Evolutionary conservation across 2,113 vertebrate genomes (phyloP).

Genomic region (Athene cunicularia): DNA sequence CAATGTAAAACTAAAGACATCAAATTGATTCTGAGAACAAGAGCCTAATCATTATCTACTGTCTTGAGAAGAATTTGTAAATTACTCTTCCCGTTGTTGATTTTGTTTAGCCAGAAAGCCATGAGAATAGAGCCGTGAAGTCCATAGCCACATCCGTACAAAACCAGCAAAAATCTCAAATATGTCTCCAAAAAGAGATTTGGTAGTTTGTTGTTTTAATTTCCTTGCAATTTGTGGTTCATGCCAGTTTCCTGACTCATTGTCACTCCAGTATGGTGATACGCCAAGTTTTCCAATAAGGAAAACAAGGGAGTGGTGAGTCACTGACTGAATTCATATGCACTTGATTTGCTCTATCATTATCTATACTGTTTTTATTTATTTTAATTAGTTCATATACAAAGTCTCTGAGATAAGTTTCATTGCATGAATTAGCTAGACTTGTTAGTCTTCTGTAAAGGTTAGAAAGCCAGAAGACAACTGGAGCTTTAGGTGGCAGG

Average conservation of each 20-base stretch:
- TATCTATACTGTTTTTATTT: conserved; percentile 34
- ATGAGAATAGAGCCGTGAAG: neutral
- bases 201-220: neutral
- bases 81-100: neutral
- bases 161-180: neutral
- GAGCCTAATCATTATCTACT: neutral
- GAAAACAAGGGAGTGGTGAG: conserved; percentile 47
- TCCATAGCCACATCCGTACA: neutral
- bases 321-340: conserved; percentile 39
- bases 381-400: conserved; percentile 42
- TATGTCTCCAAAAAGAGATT: neutral
- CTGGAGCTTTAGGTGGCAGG: neutral
- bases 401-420: conserved; percentile 21
- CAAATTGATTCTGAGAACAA: neutral
- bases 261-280: neutral
- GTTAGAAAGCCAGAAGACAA: neutral
- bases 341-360: conserved; percentile 41
- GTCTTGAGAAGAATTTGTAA: neutral
- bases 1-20: neutral
- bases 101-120: neutral
- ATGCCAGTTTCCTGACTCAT: conserved; percentile 53
- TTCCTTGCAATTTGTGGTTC: conserved; percentile 19
- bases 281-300: conserved; percentile 31
- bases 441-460: neutral
- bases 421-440: neutral